phyloP scores from a whole-genome alignment of 2,888 invertebrate species.

The Pollenia labialis region DNA sequence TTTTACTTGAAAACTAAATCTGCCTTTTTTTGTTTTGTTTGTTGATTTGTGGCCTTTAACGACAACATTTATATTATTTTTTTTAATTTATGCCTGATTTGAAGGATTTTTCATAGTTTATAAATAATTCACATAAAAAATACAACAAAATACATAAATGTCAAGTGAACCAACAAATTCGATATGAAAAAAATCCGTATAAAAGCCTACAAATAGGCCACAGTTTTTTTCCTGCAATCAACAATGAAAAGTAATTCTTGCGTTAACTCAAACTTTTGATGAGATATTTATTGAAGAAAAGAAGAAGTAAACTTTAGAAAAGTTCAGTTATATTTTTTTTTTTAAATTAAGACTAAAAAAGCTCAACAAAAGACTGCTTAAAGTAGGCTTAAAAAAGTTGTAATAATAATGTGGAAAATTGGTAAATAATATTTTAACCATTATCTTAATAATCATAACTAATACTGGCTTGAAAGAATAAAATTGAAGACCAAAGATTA shows the following conservation, averaged over 20 bases:
- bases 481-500: no score
- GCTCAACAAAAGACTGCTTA: no score
- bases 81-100: neutral
- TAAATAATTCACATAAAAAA: slow-evolving; percentile 9
- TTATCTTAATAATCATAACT: neutral
- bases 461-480: no score
- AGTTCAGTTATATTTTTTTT: no score
- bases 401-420: neutral
- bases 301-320: neutral
- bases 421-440: neutral
- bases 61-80: neutral
- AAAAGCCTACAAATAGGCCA: slow-evolving; percentile 36
- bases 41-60: slow-evolving; percentile 43
- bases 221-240: neutral
- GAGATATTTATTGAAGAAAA: neutral
- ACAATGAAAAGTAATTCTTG: neutral
- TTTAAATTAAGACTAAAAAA: no score
- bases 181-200: neutral
- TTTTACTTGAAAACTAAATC: slow-evolving; percentile 6
- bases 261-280: neutral
- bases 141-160: slow-evolving; percentile 3
- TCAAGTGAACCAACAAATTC: slow-evolving; percentile 6
- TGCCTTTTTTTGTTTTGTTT: slow-evolving; percentile 1
- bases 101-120: neutral
- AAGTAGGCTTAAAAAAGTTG: neutral